Conservation (phyloP, 2,888 invertebrate species). For the Acronicta psi region DNA sequence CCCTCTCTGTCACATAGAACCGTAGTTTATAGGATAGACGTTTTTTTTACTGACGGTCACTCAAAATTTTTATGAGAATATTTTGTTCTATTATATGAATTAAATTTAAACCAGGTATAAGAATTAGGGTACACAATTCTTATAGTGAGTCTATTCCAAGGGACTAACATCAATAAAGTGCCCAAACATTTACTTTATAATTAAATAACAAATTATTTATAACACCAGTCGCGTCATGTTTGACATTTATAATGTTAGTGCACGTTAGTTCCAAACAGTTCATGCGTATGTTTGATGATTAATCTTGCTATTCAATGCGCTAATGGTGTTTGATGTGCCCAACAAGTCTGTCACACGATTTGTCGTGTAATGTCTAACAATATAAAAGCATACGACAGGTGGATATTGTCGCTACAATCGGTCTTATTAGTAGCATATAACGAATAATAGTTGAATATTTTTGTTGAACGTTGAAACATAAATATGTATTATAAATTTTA, state of each 20-base stretch:
- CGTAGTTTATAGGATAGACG: no score
- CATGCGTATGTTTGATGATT: slow-evolving; percentile 10
- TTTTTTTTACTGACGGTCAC: no score
- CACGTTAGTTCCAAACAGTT: slow-evolving; percentile 7
- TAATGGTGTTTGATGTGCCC: slow-evolving; percentile 14
- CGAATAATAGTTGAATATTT: no score
- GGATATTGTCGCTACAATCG: no score
- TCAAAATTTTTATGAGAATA: no score
- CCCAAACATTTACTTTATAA: background rate
- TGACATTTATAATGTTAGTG: slow-evolving; percentile 1
- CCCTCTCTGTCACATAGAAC: no score
- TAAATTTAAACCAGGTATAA: no score
- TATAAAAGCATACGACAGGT: background rate
- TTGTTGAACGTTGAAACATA: no score
- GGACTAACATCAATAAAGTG: background rate
- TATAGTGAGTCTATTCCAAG: background rate
- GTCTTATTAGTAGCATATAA: no score
- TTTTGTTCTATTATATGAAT: no score
- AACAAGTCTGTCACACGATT: slow-evolving; percentile 7
- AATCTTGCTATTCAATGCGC: slow-evolving; percentile 14
- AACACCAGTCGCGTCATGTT: background rate
- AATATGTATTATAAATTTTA: no score
- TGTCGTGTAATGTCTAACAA: background rate
- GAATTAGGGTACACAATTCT: background rate
- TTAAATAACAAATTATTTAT: background rate